Evolutionary conservation across 2,888 invertebrate genomes (phyloP).

Genomic region (Andrena fulva): DNA sequence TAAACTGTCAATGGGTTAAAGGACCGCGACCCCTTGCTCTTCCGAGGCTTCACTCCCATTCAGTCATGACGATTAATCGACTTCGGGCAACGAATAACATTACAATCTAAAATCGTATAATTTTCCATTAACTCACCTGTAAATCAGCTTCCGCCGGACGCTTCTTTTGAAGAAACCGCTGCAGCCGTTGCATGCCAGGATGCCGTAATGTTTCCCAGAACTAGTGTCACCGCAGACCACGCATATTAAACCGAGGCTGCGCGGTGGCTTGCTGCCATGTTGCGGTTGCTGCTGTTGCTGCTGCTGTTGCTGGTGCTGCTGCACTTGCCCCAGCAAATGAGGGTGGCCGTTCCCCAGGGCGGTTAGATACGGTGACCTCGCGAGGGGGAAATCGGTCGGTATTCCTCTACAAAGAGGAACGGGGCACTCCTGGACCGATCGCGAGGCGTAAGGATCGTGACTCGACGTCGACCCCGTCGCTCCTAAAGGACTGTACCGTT

Average conservation of each 20-base stretch:
- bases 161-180: constrained; percentile 99
- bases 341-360: constrained; percentile 82
- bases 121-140: constrained; percentile 89
- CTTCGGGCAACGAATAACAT: no score
- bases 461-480: constrained; percentile 81
- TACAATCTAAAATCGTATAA: not conserved
- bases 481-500: constrained; percentile 82
- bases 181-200: constrained; percentile 99
- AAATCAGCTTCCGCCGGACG: constrained; percentile 97
- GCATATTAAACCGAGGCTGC: constrained; percentile 93
- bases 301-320: constrained; percentile 76
- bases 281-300: constrained; percentile 76
- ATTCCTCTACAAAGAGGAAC: constrained; percentile 82
- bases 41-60: no score
- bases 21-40: no score
- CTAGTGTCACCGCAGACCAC: constrained; percentile 99
- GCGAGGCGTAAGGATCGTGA: constrained; percentile 81
- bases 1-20: no score
- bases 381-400: constrained; percentile 80
- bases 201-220: constrained; percentile 99
- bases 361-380: constrained; percentile 82
- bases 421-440: constrained; percentile 82
- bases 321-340: constrained; percentile 78
- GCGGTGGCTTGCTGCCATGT: constrained; percentile 81
- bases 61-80: no score